Evolutionary conservation across 2,113 vertebrate genomes (phyloP), one percentile per base, ranked within the genome.

Genomic region (Rostratula benghalensis): DNA sequence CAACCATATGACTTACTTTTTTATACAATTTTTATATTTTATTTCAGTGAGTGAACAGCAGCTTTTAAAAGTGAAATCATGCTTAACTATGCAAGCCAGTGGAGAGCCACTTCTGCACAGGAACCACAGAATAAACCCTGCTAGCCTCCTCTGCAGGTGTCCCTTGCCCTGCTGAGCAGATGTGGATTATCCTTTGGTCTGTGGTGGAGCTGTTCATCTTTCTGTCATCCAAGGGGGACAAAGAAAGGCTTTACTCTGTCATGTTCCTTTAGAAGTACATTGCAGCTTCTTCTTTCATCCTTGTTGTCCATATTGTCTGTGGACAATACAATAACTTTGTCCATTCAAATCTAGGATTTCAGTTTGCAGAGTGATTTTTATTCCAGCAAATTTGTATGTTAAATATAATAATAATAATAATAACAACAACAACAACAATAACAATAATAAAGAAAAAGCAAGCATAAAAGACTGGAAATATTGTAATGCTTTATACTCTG

Each of bases 121-220:
- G 39, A 78, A 30, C 19, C 30, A 37, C n/a, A 37, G 48, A 13
- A 60, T 24, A 67, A 90, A 31, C 5, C 35, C 48, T 76, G 14
- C 9, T 39, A 54, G 28, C 13, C 18, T 69, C 19, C 19, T 83
- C 28, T 2, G 1, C 28, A n/a, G 6, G 23, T 24, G 17, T 63
- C 35, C 9, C 35, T 57, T 33, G n/a, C 4, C 11, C n/a, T 22
- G 15, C 31, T 17, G 30, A 53, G 15, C 14, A 70, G 57, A 46
- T 0, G 0, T 14, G 30, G 23, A 33, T 33, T 39, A 27, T 79
- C 20, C 2, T 39, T 13, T 41, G 11, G 7, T 28, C 43, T 5
- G 5, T 31, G 10, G 18, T 81, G 45, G 43, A 45, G 19, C 8
- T 27, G 46, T 24, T 68, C 5, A 45, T 54, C 45, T 71, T 67